Base-by-base conservation (phyloP, 2,888 invertebrate genomes). In the Emmelina monodactyla region DNA sequence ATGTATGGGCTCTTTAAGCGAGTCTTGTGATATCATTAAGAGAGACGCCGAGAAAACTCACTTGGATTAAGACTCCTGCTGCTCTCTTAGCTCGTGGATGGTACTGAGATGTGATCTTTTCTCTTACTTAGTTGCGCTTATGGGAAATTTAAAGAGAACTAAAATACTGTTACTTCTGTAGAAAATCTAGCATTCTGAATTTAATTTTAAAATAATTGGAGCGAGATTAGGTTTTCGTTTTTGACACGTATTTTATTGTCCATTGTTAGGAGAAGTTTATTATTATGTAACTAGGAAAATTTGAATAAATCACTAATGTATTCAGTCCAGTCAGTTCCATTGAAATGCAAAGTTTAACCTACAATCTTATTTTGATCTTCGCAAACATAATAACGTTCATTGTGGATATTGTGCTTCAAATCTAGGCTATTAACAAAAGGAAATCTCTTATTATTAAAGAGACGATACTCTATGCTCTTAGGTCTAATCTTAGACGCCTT, bases 11-110 rank as follows among this genome's bases (percentile, higher is more conserved):
- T 68, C 68, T 75, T 25, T 75, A 76, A 75, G 66, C 61, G 70
- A 61, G 61, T 67, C 71, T 66, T 59, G 66, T 69, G 73, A 76
- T 78, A 78, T 78, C 79, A 76, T 79, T 79, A 79, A 69, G 63
- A 58, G 62, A 64, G 62, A 60, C 47, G 58, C 51, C 62, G 60
- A 48, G 58, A 10, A 19, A 19, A 19, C 25, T 25, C 25, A 4
- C n/a, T 46, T 49, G 72, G 72, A 76, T 76, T 75, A 79, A 75
- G 75, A 60, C 62, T 65, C 54, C 63, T 51, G 53, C 45, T 50
- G 50, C 47, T n/a, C 53, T 62, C 57, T 55, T 51, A 50, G 58
- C 56, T 59, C 51, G 56, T 53, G 55, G 53, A 54, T 54, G 57
- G 57, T 54, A 56, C 47, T 51, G 60, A 61, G 62, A 53, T 62